These are phyloP conservation scores for Mylabris sibirica DNA, from an alignment of 2,888 invertebrate species.

Conservation along the genomic window DNA sequence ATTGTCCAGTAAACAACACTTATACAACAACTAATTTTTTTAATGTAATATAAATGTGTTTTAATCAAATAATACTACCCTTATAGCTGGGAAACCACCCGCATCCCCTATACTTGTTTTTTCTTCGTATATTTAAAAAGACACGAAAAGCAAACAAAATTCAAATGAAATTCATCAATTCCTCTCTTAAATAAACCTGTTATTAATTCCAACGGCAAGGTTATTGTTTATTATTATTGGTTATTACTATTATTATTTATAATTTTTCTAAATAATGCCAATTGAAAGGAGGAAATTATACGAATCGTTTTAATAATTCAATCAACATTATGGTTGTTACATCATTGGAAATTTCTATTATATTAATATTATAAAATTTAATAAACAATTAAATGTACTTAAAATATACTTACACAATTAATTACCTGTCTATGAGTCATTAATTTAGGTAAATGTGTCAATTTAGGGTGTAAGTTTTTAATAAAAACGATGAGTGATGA, in stretches of 20 bases:
- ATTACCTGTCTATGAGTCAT: neutral
- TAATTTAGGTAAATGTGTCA: constrained; percentile 9
- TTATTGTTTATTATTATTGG: neutral
- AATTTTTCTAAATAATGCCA: neutral
- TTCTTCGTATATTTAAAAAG: neutral
- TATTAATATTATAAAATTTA: neutral
- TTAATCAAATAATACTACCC: constrained; percentile 1
- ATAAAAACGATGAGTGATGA: neutral
- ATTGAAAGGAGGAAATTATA: constrained; percentile 10
- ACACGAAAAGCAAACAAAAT: no score
- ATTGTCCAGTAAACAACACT: no score
- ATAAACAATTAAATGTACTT: neutral
- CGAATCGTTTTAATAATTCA: neutral
- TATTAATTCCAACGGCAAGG: constrained; percentile 4
- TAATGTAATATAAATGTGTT: neutral
- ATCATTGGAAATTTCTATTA: neutral
- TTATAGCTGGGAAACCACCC: neutral
- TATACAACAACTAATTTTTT: no score
- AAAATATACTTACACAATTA: neutral
- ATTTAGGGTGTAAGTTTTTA: neutral
- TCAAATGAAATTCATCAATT: neutral
- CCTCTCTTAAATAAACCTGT: neutral
- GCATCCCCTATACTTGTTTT: neutral
- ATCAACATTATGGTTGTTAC: neutral
- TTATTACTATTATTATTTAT: neutral